Conservation (phyloP, 2,888 invertebrate species). For the Cactoblastis cactorum region DNA sequence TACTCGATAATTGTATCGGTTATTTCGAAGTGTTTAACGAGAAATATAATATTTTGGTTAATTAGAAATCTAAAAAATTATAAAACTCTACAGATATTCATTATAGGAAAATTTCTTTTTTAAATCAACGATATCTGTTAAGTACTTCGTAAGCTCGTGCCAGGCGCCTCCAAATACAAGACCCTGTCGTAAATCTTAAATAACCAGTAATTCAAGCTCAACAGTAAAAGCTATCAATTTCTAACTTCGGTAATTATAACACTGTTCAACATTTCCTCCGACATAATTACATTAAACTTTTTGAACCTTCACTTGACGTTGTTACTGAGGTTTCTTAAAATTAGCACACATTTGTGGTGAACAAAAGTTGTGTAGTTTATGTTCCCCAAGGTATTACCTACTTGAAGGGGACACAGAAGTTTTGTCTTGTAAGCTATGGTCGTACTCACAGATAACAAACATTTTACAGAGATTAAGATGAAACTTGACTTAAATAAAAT, state of each 20-base stretch:
- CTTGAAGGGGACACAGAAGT: not conserved
- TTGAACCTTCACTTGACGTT: constrained; percentile 1
- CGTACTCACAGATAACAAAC: not conserved
- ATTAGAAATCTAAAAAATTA: not conserved
- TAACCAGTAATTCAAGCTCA: constrained; percentile 11
- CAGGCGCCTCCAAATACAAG: constrained; percentile 7
- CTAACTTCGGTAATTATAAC: constrained; percentile 14
- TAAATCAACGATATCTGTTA: not conserved
- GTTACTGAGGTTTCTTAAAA: constrained; percentile 10
- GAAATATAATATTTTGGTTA: too few relatives aligned
- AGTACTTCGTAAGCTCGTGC: not conserved
- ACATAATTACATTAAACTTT: constrained; percentile 10
- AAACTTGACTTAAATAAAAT: not conserved
- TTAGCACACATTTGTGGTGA: constrained; percentile 19
- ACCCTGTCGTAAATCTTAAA: not conserved
- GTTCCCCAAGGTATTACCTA: not conserved
- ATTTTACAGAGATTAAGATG: not conserved
- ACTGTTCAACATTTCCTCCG: constrained; percentile 12
- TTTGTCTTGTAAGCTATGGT: not conserved
- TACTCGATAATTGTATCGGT: not conserved
- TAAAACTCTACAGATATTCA: not conserved
- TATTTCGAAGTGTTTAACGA: not conserved
- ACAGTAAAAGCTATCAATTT: constrained; percentile 11
- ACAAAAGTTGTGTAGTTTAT: constrained; percentile 18
- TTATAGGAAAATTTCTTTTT: not conserved